Base-by-base conservation (phyloP, 2,797 vertebrate species). In the Chelmon rostratus region DNA sequence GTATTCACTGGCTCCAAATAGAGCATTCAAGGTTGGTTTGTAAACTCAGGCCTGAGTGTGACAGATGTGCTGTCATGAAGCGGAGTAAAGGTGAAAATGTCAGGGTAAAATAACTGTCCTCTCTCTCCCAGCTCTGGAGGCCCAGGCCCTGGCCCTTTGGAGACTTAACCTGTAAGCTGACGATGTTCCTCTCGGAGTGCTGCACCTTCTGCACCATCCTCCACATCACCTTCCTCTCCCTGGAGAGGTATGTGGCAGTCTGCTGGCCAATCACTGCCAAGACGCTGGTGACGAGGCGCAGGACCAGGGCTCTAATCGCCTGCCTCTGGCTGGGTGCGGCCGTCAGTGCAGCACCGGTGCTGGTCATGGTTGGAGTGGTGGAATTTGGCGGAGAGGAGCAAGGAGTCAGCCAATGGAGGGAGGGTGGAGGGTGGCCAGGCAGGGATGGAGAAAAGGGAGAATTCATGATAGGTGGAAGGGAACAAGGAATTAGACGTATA, bases 191-290 rank as follows among this genome's bases (percentile, higher is more conserved):
- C 28, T 95, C 95, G 1, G 96, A 97, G 82, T 94, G 93, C 76
- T 96, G 96, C 87, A 97, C 96, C 6, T 96, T 96, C 86, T 95
- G 94, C 57, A 96, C 95, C 58, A 94, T 96, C 76, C 94, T 96
- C 37, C 96, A 96, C 90, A 96, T 97, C 88, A 96, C 96, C 7
- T 94, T 95, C 16, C 89, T 96, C 61, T 96, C 96, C 44, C 76
- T 96, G 28, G 96, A 96, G 87, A 88, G 96, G 15, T 96, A 96
- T 72, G 70, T 97, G 68, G 96, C 95, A 0, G 93, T 96, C 68
- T 96, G 96, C 76, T 96, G 95, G 80, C 96, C 96, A 0, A 91
- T 97, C 37, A 91, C 92, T 5, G 95, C 96, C 59, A 96, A 95
- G 76, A 91, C 93, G 0, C 54, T 95, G 42, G 89, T 96, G 73